Evolutionary conservation across 2,797 vertebrate genomes (phyloP).

Genomic region (Hydrophis major): DNA sequence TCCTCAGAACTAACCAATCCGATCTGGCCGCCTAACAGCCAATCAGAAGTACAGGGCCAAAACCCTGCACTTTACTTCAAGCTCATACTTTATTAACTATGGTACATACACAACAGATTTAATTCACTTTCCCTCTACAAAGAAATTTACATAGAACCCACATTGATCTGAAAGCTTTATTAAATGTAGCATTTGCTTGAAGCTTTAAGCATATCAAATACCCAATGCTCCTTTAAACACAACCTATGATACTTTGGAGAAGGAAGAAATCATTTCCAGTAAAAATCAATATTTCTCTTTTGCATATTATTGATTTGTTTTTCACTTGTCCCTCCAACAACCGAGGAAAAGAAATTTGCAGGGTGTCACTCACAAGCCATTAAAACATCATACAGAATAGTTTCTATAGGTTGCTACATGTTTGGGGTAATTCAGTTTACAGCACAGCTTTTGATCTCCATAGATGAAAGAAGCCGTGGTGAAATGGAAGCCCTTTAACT

Average conservation of each 20-base stretch:
- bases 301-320: conserved; percentile 41
- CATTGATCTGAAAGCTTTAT: conserved; percentile 12
- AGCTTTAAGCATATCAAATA: conserved; percentile 27
- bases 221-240: conserved; percentile 22
- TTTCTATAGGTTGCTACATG: conserved; percentile 52
- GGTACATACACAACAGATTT: background rate
- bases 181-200: conserved; percentile 22
- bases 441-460: conserved; percentile 62
- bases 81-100: too few relatives aligned
- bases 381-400: conserved; percentile 36
- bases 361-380: conserved; percentile 47
- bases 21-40: too few relatives aligned
- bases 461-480: conserved; percentile 45
- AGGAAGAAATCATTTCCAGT: conserved; percentile 5
- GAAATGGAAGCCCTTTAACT: conserved; percentile 46
- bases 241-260: background rate
- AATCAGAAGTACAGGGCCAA: too few relatives aligned
- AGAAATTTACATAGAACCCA: background rate
- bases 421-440: conserved; percentile 63
- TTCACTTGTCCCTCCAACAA: conserved; percentile 6
- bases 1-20: too few relatives aligned
- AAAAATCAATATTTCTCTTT: conserved; percentile 32
- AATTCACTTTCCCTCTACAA: background rate
- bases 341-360: conserved; percentile 42
- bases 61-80: too few relatives aligned